Evolutionary conservation across 2,113 vertebrate species (phyloP), one percentile per base, ranked within the genome.

Genomic region (Pterocles gutturalis): DNA sequence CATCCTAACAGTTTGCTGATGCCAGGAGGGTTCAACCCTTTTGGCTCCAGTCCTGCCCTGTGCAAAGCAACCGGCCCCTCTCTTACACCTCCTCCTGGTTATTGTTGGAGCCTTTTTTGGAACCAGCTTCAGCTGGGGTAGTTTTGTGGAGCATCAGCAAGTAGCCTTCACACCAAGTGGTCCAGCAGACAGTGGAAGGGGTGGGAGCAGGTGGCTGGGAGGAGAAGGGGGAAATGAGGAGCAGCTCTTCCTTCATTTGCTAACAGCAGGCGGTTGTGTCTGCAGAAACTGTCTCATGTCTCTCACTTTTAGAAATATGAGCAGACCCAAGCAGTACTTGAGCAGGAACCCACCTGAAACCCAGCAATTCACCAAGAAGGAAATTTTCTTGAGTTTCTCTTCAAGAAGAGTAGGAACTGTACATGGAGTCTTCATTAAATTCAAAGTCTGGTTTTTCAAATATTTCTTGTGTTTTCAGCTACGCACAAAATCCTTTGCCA

Each of bases 91-190:
- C 34, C 17, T 49, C 25, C 13, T 28, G 41, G 7, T 62, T 20
- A n/a, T 54, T 0, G 0, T n/a, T 1, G 2, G 29, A 36, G 4
- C 17, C 13, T 55, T 38, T 69, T 49, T 33, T 70, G 41, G 49
- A 31, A 34, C 6, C 31, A 33, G 17, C 25, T 78, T 70, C 41
- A 45, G n/a, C 24, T 76, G 20, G 8, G 15, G 28, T 54, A n/a
- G 53, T 46, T 76, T 60, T 54, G 22, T 76, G 38, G 17, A 25
- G 19, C 10, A 19, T n/a, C 48, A 11, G 38, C 18, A 76, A 28
- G 36, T 31, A 34, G 38, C 9, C 24, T 76, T 69, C 16, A 17
- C 11, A 45, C 13, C 1, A 2, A 41, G 31, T 31, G 17, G 38
- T 29, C 26, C 19, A 76, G 18, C 36, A 75, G 36, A 33, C 70